Evolutionary conservation across 2,888 invertebrate species (phyloP).

Genomic region (Morpho achilles): DNA sequence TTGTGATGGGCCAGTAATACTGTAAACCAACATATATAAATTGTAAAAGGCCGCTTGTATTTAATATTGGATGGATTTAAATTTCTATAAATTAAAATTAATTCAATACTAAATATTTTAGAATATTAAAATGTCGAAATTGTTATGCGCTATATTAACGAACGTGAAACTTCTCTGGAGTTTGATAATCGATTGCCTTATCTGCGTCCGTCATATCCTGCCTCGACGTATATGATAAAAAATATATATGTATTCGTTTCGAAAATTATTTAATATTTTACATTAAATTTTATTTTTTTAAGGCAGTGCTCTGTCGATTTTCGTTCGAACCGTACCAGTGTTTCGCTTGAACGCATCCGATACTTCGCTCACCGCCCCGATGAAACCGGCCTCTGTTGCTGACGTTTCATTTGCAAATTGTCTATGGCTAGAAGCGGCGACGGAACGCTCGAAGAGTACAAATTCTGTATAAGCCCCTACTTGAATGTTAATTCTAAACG

Average conservation of each 20-base stretch:
- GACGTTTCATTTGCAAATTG: conserved; percentile 15
- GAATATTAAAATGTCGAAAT: conserved; percentile 1
- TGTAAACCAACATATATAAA: neutral
- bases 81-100: no score
- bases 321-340: conserved; percentile 50
- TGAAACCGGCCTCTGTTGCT: conserved; percentile 22
- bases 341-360: conserved; percentile 52
- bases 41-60: no score
- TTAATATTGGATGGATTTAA: no score
- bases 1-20: conserved; percentile 15
- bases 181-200: conserved; percentile 22
- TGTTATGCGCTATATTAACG: conserved; percentile 21
- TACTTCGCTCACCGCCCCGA: conserved; percentile 22
- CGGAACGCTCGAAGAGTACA: conserved; percentile 82
- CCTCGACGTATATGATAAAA: conserved; percentile 36
- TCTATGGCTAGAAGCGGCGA: conserved; percentile 52
- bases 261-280: conserved; percentile 57
- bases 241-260: conserved; percentile 45
- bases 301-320: conserved; percentile 47
- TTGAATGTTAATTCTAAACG: conserved; percentile 69
- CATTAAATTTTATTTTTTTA: conserved; percentile 45
- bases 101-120: no score
- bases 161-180: conserved; percentile 11
- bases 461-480: conserved; percentile 84
- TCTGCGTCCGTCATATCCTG: conserved; percentile 41